These are phyloP conservation scores for Rhinoptilus africanus DNA, from an alignment of 2,113 vertebrate genomes.

Conservation along the genomic window DNA sequence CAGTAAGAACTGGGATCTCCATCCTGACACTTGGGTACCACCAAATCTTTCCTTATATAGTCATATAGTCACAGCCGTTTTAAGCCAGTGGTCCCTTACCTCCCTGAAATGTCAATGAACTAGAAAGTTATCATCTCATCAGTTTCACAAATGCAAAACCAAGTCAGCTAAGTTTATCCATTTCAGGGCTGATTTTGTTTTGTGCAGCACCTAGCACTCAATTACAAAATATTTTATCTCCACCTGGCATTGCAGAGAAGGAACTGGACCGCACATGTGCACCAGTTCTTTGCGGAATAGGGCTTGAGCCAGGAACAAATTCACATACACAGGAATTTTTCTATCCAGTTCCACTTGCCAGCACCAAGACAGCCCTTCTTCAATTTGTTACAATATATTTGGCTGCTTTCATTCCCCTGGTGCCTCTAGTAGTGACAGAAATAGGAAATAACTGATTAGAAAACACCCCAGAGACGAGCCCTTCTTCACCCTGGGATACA, in stretches of 20 bases:
- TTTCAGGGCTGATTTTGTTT: neutral
- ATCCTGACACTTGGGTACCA: neutral
- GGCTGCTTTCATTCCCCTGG: neutral
- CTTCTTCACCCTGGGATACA: neutral
- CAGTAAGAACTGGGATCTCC: neutral
- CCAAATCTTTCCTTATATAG: neutral
- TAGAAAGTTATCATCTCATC: neutral
- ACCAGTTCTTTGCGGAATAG: neutral
- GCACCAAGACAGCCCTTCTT: neutral
- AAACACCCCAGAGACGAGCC: neutral
- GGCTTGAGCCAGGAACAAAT: neutral
- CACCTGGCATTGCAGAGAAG: neutral
- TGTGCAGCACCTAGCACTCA: neutral
- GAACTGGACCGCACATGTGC: fast-evolving
- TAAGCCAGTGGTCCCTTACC: neutral
- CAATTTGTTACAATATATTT: neutral
- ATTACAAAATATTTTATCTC: neutral
- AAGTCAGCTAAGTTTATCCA: neutral
- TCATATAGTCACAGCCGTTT: neutral
- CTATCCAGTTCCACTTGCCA: neutral
- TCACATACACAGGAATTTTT: neutral
- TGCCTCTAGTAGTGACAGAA: neutral
- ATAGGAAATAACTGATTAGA: neutral
- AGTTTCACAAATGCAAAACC: neutral
- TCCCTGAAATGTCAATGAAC: neutral